Conservation (phyloP, 2,113 vertebrate genomes). For the Mesocricetus auratus region DNA sequence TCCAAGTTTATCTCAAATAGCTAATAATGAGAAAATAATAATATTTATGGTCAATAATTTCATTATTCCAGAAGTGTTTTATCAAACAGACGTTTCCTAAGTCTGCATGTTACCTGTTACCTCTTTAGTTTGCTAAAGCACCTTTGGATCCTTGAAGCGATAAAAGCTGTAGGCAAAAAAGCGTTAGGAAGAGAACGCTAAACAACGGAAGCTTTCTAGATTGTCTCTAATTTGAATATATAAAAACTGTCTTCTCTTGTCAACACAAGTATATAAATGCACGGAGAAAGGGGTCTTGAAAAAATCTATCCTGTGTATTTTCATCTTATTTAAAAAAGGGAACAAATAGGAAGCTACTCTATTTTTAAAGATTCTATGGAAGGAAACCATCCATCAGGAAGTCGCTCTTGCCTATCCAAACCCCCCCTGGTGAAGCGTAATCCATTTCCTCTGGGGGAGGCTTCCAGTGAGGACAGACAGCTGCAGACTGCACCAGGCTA, state of each 20-base stretch:
- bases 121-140: slow-evolving; percentile 34
- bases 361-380: slow-evolving; percentile 69
- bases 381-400: slow-evolving; percentile 75
- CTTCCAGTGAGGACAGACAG: neutral
- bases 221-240: slow-evolving; percentile 16
- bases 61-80: slow-evolving; percentile 19
- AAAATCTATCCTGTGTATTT: neutral
- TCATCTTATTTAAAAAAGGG: neutral
- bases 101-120: slow-evolving; percentile 10
- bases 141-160: slow-evolving; percentile 19
- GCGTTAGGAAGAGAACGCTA: neutral
- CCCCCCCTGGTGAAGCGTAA: slow-evolving; percentile 49
- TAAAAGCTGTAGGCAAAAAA: neutral
- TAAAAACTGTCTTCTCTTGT: slow-evolving; percentile 15
- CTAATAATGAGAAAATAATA: slow-evolving; percentile 26
- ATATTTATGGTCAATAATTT: neutral
- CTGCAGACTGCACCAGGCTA: neutral
- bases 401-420: slow-evolving; percentile 64
- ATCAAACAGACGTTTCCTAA: slow-evolving; percentile 5
- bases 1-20: slow-evolving; percentile 5
- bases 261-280: neutral
- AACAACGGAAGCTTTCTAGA: neutral
- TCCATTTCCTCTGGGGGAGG: slow-evolving; percentile 45
- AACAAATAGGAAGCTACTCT: slow-evolving; percentile 45
- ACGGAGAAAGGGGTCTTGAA: neutral